Evolutionary conservation across 2,888 invertebrate genomes (phyloP), one percentile per base, ranked within the genome.

Genomic region (Onthophagus sagittarius): DNA sequence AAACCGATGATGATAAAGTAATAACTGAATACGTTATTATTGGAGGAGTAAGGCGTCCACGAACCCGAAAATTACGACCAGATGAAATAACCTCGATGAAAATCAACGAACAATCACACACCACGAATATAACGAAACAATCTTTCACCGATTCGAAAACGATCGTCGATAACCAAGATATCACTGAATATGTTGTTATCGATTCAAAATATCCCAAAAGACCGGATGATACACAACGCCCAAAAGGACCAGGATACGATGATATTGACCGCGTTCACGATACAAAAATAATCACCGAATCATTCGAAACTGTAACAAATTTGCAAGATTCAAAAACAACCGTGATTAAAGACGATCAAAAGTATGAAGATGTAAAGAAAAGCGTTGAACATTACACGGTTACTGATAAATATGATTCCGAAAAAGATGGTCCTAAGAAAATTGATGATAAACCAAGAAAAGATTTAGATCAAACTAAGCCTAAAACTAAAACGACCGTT

Each of bases 371-470:
- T 71, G 78, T 79, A 63, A 77, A 81, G 67, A 80, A 76, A 65
- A 79, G 79, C 6, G 77, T 78, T 14, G 83, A 83, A 73, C 79
- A 80, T 70, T 83, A 80, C 69, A 80, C 80, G 1, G 79, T 74
- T 11, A 77, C 74, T 13, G 79, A 79, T 71, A 71, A 63, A 9
- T 78, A 78, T 63, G 79, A 78, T 53, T 78, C 77, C 70, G 77
- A 75, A 0, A 80, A 79, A 73, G 72, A 75, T 71, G 73, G 74
- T 1, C 75, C 73, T 13, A 65, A 62, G 63, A 62, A 67, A 72
- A 72, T 72, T 23, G 32, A 63, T 32, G 31, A 6, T 23, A 67
- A 23, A 67, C 67, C 64, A 67, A 70, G 23, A 62, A 9, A 53
- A n/a, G 65, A 65, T 11, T 15, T 32, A 64, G 62, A 6, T 65